Percentiles rank a stretch among this genome's conserved stretches.
These are phyloP conservation scores for Cyclopterus lumpus DNA, from an alignment of 2,797 vertebrate species.

Conservation along the genomic window DNA sequence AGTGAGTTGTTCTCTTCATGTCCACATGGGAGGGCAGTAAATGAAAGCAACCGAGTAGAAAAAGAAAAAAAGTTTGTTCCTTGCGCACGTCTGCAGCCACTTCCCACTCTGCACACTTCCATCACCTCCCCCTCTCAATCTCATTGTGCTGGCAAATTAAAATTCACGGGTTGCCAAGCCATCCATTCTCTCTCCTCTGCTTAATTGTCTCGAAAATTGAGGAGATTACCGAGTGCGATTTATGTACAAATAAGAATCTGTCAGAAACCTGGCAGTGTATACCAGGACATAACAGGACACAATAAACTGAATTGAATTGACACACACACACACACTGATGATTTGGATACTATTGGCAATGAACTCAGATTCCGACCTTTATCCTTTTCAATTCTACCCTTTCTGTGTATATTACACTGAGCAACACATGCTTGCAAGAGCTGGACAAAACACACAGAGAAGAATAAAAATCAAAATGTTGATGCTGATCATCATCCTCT, in stretches of 20 bases:
- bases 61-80: conserved; percentile 50
- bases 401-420: conserved; percentile 6
- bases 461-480: background rate
- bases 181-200: conserved; percentile 75
- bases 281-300: conserved; percentile 30
- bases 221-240: conserved; percentile 74
- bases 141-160: conserved; percentile 79
- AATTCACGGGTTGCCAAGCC: conserved; percentile 76
- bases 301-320: too few relatives aligned
- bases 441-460: background rate
- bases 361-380: conserved; percentile 8
- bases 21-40: conserved; percentile 65
- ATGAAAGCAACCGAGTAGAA: conserved; percentile 58
- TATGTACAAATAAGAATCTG: conserved; percentile 76
- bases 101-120: conserved; percentile 61
- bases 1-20: conserved; percentile 45
- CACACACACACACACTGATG: conserved; percentile 27
- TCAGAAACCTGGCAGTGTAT: conserved; percentile 63
- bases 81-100: conserved; percentile 60
- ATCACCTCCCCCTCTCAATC: conserved; percentile 66
- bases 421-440: background rate
- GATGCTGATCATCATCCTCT: conserved; percentile 4
- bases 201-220: conserved; percentile 83
- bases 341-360: conserved; percentile 17
- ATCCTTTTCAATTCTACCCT: conserved; percentile 11